Evolutionary conservation across 2,797 vertebrate species (phyloP), one percentile per base, ranked within the genome.

Genomic region (Oreortyx pictus): DNA sequence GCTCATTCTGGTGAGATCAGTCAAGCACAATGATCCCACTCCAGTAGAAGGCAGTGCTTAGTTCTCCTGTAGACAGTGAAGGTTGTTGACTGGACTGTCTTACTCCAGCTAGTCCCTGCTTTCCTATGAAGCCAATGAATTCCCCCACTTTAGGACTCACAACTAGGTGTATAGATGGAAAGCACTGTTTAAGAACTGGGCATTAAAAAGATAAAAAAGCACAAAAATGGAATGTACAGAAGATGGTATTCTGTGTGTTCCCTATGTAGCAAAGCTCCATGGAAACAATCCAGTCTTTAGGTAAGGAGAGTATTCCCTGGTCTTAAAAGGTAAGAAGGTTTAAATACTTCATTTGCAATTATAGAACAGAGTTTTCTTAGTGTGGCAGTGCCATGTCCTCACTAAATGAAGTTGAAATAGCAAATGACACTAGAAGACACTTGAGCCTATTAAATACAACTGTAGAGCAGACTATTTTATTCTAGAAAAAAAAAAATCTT

Each of bases 271-370:
- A 73, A 70, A 86, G 44, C 60, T 73, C 57, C 56, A 77, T 89
- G 77, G 85, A 93, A 95, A 96, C 62, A 93, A 79, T 39, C 31
- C 73, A 71, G 13, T 44, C 39, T 89, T 91, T 17, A 89, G 71
- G 43, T 88, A 83, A 8, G 17, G 27, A 57, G 56, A 15, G 39
- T 88, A 72, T 80, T 81, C 56, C 52, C 19, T 62, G 47, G 35
- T 73, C 84, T 89, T 91, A 83, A 82, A 86, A 86, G 44, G 54
- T 84, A 70, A 92, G 92, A 96, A 82, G 33, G 47, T 86, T 94
- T 41, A 92, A 93, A 86, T 91, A 95, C 31, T 93, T 79, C 13
- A 91, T 91, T 71, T 89, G 41, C 80, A 91, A 84, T 61, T 92
- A 88, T 57, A 90, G 92, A 94, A 44, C 44, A 41, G n/a, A 23